Base-by-base conservation (phyloP, 2,113 vertebrate genomes). In the Clinocottus analis region DNA sequence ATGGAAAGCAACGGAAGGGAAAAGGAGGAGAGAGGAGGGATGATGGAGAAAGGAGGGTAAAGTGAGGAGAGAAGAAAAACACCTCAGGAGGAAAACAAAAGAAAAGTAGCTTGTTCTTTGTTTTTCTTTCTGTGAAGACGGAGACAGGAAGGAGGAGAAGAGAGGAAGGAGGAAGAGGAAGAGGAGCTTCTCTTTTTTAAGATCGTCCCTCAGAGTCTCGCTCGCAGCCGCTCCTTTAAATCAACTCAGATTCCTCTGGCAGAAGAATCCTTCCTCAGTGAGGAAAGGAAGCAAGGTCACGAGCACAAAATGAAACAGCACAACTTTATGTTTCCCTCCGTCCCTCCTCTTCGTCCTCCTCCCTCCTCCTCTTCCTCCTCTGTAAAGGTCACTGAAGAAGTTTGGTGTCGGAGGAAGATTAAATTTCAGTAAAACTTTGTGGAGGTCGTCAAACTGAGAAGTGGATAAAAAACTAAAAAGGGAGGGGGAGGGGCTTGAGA, bases 391-490 rank as follows among this genome's bases (percentile, higher is more conserved):
- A 68, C 73, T 62, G 80, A 56, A 10, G 31, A 70, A 79, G 70
- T 87, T 77, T 75, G 70, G 49, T 70, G 67, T 63, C 5, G 12
- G 67, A 27, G 65, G 69, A 39, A 72, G 80, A 83, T 83, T 59
- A 64, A 67, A 75, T 80, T 83, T 63, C 76, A 41, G 74, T 14
- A 1, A 21, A 79, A 88, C 74, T 70, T 81, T 47, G 56, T 47
- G 56, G 68, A 58, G 83, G 74, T 76, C 77, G 74, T 25, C n/a
- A n/a, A n/a, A n/a, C n/a, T n/a, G n/a, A n/a, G n/a, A 47, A 19
- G 77, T 62, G 74, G 86, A 72, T 29, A 65, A 56, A 75, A 56
- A 79, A 45, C 39, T 16, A 29, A 51, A 37, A 58, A 10, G 14
- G 41, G 41, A 14, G 41, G 41, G 41, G 41, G 39, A 2, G 41